Evolutionary conservation across 2,888 invertebrate species (phyloP).

Genomic region (Stenurella melanura): DNA sequence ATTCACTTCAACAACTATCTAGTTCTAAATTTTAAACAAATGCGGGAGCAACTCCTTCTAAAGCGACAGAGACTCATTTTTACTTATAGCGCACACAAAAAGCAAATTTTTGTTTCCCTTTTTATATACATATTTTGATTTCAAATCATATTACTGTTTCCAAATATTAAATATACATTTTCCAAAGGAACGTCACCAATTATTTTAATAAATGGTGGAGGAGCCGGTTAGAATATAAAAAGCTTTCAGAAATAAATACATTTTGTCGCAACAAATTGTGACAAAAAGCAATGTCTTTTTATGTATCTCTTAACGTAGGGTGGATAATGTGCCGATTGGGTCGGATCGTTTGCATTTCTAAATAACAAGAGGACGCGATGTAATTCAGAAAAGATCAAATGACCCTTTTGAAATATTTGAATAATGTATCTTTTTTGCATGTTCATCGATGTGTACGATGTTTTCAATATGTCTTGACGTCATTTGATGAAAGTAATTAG

Average conservation of each 20-base stretch:
- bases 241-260: slow-evolving; percentile 1
- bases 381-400: slow-evolving; percentile 24
- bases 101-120: too few species aligned
- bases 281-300: background rate
- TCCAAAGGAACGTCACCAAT: too few species aligned
- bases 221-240: background rate
- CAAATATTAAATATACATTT: too few species aligned
- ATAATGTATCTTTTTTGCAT: background rate
- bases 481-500: background rate
- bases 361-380: slow-evolving; percentile 7
- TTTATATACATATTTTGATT: too few species aligned
- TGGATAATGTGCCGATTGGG: slow-evolving; percentile 1
- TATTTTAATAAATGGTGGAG: background rate
- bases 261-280: slow-evolving; percentile 7
- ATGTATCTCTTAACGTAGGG: background rate
- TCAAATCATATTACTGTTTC: too few species aligned
- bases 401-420: slow-evolving; percentile 6
- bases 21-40: too few species aligned
- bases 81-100: too few species aligned
- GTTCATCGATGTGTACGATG: background rate
- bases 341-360: slow-evolving; percentile 4
- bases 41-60: too few species aligned
- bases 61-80: too few species aligned
- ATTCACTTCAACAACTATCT: too few species aligned
- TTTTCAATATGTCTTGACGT: background rate